Conservation (phyloP, 2,888 invertebrate species). For the Notocelia uddmanniana region DNA sequence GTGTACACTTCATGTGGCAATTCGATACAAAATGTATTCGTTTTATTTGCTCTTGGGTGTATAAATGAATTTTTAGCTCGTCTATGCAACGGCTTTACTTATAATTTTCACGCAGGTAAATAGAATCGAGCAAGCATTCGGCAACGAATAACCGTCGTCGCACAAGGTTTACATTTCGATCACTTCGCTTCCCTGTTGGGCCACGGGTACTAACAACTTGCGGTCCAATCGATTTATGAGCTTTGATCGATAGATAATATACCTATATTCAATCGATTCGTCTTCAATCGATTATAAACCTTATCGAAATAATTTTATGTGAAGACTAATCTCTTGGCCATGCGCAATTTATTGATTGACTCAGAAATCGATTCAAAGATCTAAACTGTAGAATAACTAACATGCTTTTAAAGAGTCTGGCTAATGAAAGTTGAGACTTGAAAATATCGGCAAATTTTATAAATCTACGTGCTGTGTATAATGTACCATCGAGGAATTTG, state of each 20-base stretch:
- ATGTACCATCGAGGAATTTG: too few relatives aligned
- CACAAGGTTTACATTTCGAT: constrained; percentile 63
- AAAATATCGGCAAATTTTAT: too few relatives aligned
- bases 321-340: too few relatives aligned
- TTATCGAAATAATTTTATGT: too few relatives aligned
- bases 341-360: neutral
- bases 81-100: constrained; percentile 12
- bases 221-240: constrained; percentile 11
- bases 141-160: constrained; percentile 44
- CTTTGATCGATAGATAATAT: neutral
- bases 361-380: constrained; percentile 12
- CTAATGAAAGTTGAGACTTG: too few relatives aligned
- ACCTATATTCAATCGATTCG: too few relatives aligned
- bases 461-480: too few relatives aligned
- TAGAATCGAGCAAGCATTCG: constrained; percentile 51
- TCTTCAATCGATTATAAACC: too few relatives aligned
- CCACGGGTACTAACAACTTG: constrained; percentile 51
- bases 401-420: neutral
- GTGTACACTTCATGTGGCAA: too few relatives aligned
- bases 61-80: neutral
- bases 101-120: constrained; percentile 53
- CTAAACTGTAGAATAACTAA: constrained; percentile 23
- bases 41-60: too few relatives aligned
- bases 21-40: too few relatives aligned
- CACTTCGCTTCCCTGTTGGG: constrained; percentile 60